Percentiles rank a stretch among this genome's conserved stretches.
Conservation (phyloP, 2,797 vertebrate species). For the Anguilla pacifica region DNA sequence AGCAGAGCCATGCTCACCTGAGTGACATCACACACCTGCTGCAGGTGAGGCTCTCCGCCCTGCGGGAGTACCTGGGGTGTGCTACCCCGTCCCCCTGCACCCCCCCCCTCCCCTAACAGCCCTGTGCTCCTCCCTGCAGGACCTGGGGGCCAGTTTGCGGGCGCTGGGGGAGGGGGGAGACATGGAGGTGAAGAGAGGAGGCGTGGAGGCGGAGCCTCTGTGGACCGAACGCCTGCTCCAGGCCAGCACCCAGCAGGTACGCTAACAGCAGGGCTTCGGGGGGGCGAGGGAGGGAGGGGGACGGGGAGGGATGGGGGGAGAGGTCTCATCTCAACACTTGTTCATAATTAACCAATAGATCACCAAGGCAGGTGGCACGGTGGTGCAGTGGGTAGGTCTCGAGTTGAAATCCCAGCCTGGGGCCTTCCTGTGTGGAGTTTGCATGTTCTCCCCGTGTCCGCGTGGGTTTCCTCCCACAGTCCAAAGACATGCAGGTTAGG, state of each 20-base stretch:
- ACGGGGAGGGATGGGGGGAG: too few relatives aligned
- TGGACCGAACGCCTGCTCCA: slow-evolving; percentile 73
- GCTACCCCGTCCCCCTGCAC: background rate
- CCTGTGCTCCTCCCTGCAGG: slow-evolving; percentile 49
- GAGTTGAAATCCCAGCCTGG: too few relatives aligned
- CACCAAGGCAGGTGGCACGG: background rate
- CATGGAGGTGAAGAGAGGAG: slow-evolving; percentile 43
- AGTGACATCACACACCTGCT: slow-evolving; percentile 60
- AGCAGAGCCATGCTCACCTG: slow-evolving; percentile 60
- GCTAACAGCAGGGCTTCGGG: background rate
- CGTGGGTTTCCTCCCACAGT: too few relatives aligned
- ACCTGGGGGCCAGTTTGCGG: slow-evolving; percentile 62
- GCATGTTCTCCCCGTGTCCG: too few relatives aligned
- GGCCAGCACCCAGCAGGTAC: slow-evolving; percentile 73
- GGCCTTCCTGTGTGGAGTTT: too few relatives aligned
- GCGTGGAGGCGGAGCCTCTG: slow-evolving; percentile 46
- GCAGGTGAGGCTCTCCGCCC: slow-evolving; percentile 58
- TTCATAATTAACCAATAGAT: background rate
- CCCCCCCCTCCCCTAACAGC: background rate
- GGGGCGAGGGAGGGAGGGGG: too few relatives aligned
- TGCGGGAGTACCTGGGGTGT: background rate
- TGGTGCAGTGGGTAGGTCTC: too few relatives aligned
- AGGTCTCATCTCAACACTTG: background rate
- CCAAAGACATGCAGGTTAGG: too few relatives aligned
- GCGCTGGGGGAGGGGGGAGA: slow-evolving; percentile 45